Base-by-base conservation (phyloP, 2,113 vertebrate genomes). In the Saimiri boliviensis region DNA sequence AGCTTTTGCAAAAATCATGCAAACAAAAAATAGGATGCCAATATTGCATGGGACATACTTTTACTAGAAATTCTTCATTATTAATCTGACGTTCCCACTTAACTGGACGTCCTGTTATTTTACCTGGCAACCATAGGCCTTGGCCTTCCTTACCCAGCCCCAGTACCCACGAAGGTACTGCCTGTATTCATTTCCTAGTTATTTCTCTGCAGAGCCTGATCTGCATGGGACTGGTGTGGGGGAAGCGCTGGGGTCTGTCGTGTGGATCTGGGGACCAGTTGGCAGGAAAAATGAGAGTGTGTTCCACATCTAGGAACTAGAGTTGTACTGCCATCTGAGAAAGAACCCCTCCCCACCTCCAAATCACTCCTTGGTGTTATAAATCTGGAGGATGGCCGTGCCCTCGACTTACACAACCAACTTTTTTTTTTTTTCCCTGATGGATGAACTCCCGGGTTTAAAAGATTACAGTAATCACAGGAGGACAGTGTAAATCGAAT, bases 381-480 rank as follows among this genome's bases (percentile, higher is more conserved):
- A 98, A 98, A 99, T 98, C 98, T 98, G 97, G 85, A 0, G 1
- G 73, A 92, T 86, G 96, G 98, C 97, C 95, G 23, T 73, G 54
- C 66, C 98, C 98, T 98, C 90, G 95, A 97, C 97, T 98, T 88
- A 63, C 89, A 94, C 32, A 86, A 92, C 96, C 96, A 98, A 97
- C 97, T 98, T 98, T 97, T 98, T 95, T 97, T 98, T 95, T 98
- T 97, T 32, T 92, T 27, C 92, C 87, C 93, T 99, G 99, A 99
- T 98, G 93, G 97, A 99, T 99, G 97, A 98, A 98, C 96, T 98
- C 97, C 81, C 10, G 27, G 91, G 86, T 97, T 98, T 99, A 98
- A 99, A 98, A 99, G 98, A 99, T 99, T 98, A 99, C 99, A 98
- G 99, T 99, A 99, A 99, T 99, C 99, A 99, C 97, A 95, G 96